Base-by-base conservation (phyloP, 2,113 vertebrate genomes). In the Pardalotus punctatus region DNA sequence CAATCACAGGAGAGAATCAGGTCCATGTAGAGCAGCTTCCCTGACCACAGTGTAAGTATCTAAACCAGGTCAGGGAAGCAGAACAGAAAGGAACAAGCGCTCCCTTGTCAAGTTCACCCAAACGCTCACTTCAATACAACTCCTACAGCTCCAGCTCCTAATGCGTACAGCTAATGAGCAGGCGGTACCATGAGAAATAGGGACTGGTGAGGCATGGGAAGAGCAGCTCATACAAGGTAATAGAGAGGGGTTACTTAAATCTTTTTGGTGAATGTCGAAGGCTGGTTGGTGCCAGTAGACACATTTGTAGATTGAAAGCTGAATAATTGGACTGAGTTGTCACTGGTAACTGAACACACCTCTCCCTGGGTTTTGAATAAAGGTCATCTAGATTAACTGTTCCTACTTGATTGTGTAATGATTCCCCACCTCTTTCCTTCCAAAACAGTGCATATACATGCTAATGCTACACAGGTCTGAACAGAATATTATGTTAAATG, bases 61-160 rank as follows among this genome's bases (percentile, higher is more conserved):
- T 93, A 82, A 67, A 54, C 7, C 12, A 72, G 31, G 24, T 45
- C 36, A 65, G 31, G 17, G 14, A 82, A 69, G 13, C 6, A 31
- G 18, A 86, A 40, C 9, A 36, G 57, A 86, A 31, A 38, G 9
- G 11, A 47, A 23, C 6, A 64, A 67, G 14, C 0, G 0, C 9
- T 65, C 17, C 20, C 9, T 82, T 67, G 29, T 20, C n/a, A 58
- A 73, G 15, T 33, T 69, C 8, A 2, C 15, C 15, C 12, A 62
- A 70, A 21, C 74, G 4, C 7, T 57, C 14, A 8, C 12, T 43
- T 60, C 53, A 42, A 5, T 45, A 12, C 23, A 57, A 29, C 36
- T 58, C 24, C 12, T 47, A 11, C 10, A 38, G 27, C 38, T 38
- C 86, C 4, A 1, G 11, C 10, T 72, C 61, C 67, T 48, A 14